A percentile compares a stretch with the other conserved stretches of the same genome.
Evolutionary conservation across 2,113 vertebrate genomes (phyloP).

Genomic region (Psittacula cyanocephala): DNA sequence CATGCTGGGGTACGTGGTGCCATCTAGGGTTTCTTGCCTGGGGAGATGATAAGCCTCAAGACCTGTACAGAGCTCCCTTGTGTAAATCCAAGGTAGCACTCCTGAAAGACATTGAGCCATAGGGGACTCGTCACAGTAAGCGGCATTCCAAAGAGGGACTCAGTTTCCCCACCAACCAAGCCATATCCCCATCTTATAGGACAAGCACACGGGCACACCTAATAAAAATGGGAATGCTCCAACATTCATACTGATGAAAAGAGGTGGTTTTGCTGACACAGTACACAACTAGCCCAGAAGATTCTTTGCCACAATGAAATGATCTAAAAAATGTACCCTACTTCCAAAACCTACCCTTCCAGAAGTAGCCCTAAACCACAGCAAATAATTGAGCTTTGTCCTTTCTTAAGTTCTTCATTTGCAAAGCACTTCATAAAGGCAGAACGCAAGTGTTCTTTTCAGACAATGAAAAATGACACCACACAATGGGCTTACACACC

Average conservation of each 20-base stretch:
- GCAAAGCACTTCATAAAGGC: not conserved
- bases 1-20: not conserved
- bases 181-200: not conserved
- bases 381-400: not conserved
- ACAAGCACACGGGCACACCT: not conserved
- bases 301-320: not conserved
- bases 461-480: not conserved
- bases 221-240: not conserved
- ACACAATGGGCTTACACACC: rapidly evolving
- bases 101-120: not conserved
- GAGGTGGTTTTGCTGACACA: not conserved
- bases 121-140: rapidly evolving
- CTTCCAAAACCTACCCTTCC: not conserved
- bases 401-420: not conserved
- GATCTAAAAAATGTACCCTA: not conserved
- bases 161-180: not conserved
- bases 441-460: not conserved
- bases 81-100: not conserved
- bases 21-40: not conserved
- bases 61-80: not conserved
- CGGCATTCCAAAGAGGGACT: not conserved
- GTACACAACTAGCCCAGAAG: not conserved
- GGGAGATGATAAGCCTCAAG: not conserved
- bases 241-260: not conserved
- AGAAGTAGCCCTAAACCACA: not conserved